These are phyloP conservation scores for Mayetiola destructor DNA, from an alignment of 2,888 invertebrate genomes.

Conservation along the genomic window DNA sequence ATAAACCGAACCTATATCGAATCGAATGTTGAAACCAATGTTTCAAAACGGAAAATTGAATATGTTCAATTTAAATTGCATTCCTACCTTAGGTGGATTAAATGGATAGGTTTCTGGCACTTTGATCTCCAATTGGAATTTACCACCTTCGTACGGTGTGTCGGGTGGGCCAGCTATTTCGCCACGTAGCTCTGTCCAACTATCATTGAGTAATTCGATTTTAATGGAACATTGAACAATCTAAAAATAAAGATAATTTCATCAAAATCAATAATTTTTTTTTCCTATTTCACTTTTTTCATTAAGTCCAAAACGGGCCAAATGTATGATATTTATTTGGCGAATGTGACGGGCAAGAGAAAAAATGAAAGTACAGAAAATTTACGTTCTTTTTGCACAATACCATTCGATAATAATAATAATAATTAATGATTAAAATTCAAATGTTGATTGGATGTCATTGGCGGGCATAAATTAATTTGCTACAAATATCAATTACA, in stretches of 20 bases:
- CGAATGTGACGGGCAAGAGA: too few relatives aligned
- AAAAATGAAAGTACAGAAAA: too few relatives aligned
- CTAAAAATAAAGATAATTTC: constrained; percentile 43
- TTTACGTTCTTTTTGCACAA: too few relatives aligned
- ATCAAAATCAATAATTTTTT: too few relatives aligned
- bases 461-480: too few relatives aligned
- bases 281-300: too few relatives aligned
- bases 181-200: constrained; percentile 81
- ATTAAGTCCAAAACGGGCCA: too few relatives aligned
- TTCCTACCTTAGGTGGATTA: constrained; percentile 88
- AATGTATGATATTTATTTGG: too few relatives aligned
- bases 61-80: neutral
- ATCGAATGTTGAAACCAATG: neutral
- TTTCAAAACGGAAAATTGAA: neutral
- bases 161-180: constrained; percentile 97
- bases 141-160: constrained; percentile 95
- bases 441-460: too few relatives aligned
- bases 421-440: too few relatives aligned
- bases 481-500: too few relatives aligned
- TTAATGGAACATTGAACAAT: constrained; percentile 75
- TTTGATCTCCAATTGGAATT: constrained; percentile 86
- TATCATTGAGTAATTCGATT: constrained; percentile 80
- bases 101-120: constrained; percentile 99
- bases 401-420: too few relatives aligned
- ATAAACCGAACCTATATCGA: constrained; percentile 74